Conservation (phyloP, 2,797 vertebrate genomes). For the Kryptolebias ocellatus region DNA sequence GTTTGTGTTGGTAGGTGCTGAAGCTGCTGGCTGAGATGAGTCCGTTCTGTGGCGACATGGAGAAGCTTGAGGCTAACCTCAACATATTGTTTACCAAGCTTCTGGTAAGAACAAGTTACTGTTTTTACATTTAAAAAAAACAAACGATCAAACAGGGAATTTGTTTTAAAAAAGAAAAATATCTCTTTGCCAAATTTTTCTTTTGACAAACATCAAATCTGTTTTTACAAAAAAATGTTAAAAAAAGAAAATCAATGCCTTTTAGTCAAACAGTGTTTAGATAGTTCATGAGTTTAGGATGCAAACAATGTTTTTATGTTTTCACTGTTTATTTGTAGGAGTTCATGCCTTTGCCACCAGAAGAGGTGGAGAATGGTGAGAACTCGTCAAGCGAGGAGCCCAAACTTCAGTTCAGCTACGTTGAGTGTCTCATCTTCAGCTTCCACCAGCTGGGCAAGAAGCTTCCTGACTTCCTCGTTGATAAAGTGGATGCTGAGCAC, state of each 20-base stretch:
- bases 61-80: constrained; percentile 96
- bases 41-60: constrained; percentile 98
- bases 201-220: neutral
- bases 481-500: constrained; percentile 93
- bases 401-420: constrained; percentile 97
- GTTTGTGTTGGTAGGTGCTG: constrained; percentile 84
- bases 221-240: neutral
- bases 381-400: constrained; percentile 91
- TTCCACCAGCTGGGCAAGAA: constrained; percentile 98
- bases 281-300: too few relatives aligned
- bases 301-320: neutral
- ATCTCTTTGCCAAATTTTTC: neutral
- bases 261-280: too few relatives aligned
- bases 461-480: constrained; percentile 94
- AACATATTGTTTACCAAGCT: constrained; percentile 96
- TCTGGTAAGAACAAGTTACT: constrained; percentile 84
- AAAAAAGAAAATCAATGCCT: too few relatives aligned
- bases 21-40: constrained; percentile 99
- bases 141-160: too few relatives aligned
- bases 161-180: too few relatives aligned
- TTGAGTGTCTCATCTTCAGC: constrained; percentile 94
- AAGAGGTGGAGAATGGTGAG: constrained; percentile 95
- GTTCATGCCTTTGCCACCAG: constrained; percentile 97
- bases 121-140: neutral
- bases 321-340: constrained; percentile 79